These are phyloP conservation scores for Germaria angustata DNA, from an alignment of 2,888 invertebrate species.

Conservation along the genomic window DNA sequence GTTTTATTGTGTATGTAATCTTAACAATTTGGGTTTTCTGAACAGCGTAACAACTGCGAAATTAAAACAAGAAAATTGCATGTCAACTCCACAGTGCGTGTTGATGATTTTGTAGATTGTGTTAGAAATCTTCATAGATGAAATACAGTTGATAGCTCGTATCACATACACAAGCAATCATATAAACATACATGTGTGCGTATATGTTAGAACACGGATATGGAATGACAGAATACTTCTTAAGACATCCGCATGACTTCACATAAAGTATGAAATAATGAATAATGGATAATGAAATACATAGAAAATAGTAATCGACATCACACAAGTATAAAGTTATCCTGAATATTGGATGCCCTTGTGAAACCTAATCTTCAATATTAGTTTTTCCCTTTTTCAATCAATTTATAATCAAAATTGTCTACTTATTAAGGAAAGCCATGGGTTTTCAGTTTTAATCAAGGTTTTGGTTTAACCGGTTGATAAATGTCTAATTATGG, in stretches of 20 bases:
- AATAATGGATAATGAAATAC: neutral
- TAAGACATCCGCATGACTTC: constrained; percentile 16
- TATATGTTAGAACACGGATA: neutral
- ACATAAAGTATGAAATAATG: neutral
- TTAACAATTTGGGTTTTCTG: constrained; percentile 31
- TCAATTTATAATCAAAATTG: too few relatives aligned
- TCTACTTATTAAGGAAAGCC: too few relatives aligned
- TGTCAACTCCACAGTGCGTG: constrained; percentile 60
- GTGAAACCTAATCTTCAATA: too few relatives aligned
- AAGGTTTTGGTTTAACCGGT: too few relatives aligned
- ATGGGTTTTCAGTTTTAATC: too few relatives aligned
- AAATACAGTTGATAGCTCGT: neutral
- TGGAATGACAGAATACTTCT: constrained; percentile 15
- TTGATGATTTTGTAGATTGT: constrained; percentile 39
- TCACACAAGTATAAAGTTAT: too few relatives aligned
- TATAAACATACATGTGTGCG: neutral
- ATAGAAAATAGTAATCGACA: too few relatives aligned
- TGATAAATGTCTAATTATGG: too few relatives aligned
- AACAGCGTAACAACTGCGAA: constrained; percentile 38
- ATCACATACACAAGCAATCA: neutral
- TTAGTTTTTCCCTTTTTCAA: too few relatives aligned
- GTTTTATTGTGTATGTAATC: constrained; percentile 1
- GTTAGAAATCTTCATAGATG: constrained; percentile 12
- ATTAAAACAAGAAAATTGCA: constrained; percentile 34
- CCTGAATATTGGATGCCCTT: too few relatives aligned